Base-by-base conservation (phyloP, 2,797 vertebrate genomes). In the Rhinoraja longicauda region DNA sequence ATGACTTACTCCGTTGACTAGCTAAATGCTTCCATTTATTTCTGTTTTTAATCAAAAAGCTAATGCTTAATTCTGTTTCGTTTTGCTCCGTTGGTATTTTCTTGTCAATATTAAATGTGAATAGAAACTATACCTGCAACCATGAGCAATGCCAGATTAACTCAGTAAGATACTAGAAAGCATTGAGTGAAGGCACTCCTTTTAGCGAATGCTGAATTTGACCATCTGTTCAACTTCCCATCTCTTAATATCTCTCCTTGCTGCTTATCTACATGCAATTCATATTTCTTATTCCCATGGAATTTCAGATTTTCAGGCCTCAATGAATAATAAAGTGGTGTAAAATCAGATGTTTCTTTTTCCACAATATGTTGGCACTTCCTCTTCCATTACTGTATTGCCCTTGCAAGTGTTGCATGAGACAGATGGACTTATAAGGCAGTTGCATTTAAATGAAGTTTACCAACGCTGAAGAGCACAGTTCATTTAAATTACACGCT, bases 271-370 rank as follows among this genome's bases (percentile, higher is more conserved):
- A 21, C 0, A 45, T 10, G 5, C 36, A 53, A 75, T 39, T 92
- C 13, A 0, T 57, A 5, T 67, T 73, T 92, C 72, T 53, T 73
- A 75, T 73, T 75, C 90, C 70, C 5, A n/a, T 92, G 72, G 82
- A 75, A 92, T 92, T 92, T 72, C 90, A 75, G 39, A 75, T 29
- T 92, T 92, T 75, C 90, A 75, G 92, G 90, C 36, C 39, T 92
- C 36, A 57, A 29, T 73, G 90, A 92, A 75, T 92, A 92, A 53
- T 73, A 75, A 75, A 92, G 90, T 92, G 90, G 24, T 73, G 8
- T 92, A 75, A 75, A 92, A 92, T 75, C 70, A 92, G 67, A 45
- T 39, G n/a, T 70, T 39, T 19, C 26, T 64, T 90, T 90, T 73
- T 19, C 39, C 13, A 92, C 36, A 92, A 45, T 75, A 75, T 92